Evolutionary conservation across 1,140 invertebrate genomes (phyloP).

Genomic region (Drosophila chauvacae): DNA sequence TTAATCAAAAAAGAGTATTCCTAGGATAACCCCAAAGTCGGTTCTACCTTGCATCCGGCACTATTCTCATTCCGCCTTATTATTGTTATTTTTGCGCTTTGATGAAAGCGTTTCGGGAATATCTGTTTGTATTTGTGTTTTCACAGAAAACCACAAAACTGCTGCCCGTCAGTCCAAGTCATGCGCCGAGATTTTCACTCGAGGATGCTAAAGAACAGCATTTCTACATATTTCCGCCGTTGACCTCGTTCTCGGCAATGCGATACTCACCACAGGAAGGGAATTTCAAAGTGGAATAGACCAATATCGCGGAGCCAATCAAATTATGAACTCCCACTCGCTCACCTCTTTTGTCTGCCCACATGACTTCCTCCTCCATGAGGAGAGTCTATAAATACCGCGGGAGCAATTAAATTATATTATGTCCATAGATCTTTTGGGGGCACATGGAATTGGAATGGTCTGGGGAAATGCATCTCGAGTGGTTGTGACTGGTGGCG

Average conservation of each 20-base stretch:
- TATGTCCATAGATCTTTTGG: constrained; percentile 56
- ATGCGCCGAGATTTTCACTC: constrained; percentile 13
- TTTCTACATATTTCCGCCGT: constrained; percentile 22
- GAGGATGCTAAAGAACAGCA: constrained; percentile 12
- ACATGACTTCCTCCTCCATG: constrained; percentile 24
- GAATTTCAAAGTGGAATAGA: constrained; percentile 24
- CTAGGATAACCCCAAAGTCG: constrained; percentile 8
- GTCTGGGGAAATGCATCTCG: constrained; percentile 56
- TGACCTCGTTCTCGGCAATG: constrained; percentile 32
- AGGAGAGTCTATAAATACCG: constrained; percentile 39
- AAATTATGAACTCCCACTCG: constrained; percentile 44
- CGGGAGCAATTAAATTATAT: constrained; percentile 72
- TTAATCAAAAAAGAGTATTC: background rate
- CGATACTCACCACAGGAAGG: constrained; percentile 10
- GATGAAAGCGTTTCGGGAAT: constrained; percentile 38
- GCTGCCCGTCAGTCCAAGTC: constrained; percentile 23
- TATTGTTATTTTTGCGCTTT: constrained; percentile 57
- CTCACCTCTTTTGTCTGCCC: constrained; percentile 36
- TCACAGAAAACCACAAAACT: constrained; percentile 41
- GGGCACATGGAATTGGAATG: background rate
- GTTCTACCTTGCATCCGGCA: background rate
- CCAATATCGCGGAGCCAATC: constrained; percentile 11
- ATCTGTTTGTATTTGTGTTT: constrained; percentile 18
- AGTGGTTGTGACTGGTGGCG: constrained; percentile 32
- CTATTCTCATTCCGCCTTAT: constrained; percentile 15